phyloP scores from a whole-genome alignment of 2,888 invertebrate genomes.

The Rhagonycha lutea region DNA sequence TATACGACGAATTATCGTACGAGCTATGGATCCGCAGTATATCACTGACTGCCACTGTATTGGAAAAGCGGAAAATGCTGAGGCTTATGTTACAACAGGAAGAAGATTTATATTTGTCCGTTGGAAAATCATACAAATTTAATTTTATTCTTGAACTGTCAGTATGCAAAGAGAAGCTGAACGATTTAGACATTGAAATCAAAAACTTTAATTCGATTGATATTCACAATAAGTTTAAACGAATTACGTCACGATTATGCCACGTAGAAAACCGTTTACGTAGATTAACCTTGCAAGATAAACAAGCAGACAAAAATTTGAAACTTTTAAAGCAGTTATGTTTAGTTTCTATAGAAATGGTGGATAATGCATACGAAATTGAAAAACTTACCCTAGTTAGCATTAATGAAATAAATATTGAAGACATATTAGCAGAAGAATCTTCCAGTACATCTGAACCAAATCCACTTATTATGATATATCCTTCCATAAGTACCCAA shows the following conservation, averaged over 20 bases:
- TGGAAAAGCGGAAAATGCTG: background rate
- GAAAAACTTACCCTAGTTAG: background rate
- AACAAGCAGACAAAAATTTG: background rate
- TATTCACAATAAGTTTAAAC: background rate
- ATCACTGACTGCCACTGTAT: background rate
- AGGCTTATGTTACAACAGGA: background rate
- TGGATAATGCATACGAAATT: background rate
- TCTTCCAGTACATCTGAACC: background rate
- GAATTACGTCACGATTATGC: background rate
- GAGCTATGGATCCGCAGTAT: background rate
- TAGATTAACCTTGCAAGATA: background rate
- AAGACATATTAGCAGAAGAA: background rate
- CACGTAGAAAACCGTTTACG: background rate
- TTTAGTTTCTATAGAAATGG: background rate
- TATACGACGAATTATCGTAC: background rate
- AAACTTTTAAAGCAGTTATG: background rate
- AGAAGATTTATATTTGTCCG: background rate
- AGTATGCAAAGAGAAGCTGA: background rate
- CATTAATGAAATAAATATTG: background rate
- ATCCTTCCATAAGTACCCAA: background rate
- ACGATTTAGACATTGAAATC: background rate
- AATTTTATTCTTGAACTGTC: background rate
- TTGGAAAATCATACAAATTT: background rate
- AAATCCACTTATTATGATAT: background rate
- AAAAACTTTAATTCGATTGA: background rate